A percentile compares a stretch with the other conserved stretches of the same genome.
Evolutionary conservation across 1,140 invertebrate species (phyloP).

Genomic region (Apocrypta bakeri): DNA sequence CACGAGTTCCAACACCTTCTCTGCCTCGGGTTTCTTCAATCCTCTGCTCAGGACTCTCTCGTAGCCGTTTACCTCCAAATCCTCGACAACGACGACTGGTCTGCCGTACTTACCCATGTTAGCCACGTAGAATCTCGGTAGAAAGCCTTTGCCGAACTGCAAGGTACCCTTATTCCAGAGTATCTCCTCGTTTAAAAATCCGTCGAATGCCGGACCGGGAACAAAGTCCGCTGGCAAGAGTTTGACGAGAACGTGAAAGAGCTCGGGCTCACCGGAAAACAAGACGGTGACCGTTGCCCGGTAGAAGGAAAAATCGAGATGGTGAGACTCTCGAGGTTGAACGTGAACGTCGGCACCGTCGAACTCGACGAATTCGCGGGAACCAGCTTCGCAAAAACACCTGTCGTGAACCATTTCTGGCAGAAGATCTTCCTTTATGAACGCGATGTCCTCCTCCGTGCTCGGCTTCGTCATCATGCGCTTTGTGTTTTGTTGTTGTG

Average conservation of each 20-base stretch:
- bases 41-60: slow-evolving; percentile 44
- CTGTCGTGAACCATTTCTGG: slow-evolving; percentile 68
- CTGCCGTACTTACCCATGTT: slow-evolving; percentile 65
- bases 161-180: slow-evolving; percentile 66
- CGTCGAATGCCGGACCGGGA: slow-evolving; percentile 42
- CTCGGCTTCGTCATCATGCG: slow-evolving; percentile 19
- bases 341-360: slow-evolving; percentile 50
- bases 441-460: slow-evolving; percentile 55
- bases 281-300: slow-evolving; percentile 54
- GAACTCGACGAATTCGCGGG: slow-evolving; percentile 70
- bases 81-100: slow-evolving; percentile 65
- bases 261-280: slow-evolving; percentile 63
- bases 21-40: slow-evolving; percentile 61
- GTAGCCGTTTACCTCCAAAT: slow-evolving; percentile 60
- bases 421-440: slow-evolving; percentile 62
- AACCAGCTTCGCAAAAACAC: slow-evolving; percentile 66
- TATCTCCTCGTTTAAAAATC: slow-evolving; percentile 66
- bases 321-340: slow-evolving; percentile 31
- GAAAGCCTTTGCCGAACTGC: slow-evolving; percentile 53
- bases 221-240: slow-evolving; percentile 49
- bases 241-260: slow-evolving; percentile 64
- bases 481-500: slow-evolving; percentile 24
- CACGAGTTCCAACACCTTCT: slow-evolving; percentile 57
- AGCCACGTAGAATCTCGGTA: slow-evolving; percentile 65
- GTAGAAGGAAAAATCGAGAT: slow-evolving; percentile 47